Percentiles rank a stretch among this genome's conserved stretches.
Evolutionary conservation across 2,113 vertebrate genomes (phyloP).

Genomic region (Ceyx margarethae): DNA sequence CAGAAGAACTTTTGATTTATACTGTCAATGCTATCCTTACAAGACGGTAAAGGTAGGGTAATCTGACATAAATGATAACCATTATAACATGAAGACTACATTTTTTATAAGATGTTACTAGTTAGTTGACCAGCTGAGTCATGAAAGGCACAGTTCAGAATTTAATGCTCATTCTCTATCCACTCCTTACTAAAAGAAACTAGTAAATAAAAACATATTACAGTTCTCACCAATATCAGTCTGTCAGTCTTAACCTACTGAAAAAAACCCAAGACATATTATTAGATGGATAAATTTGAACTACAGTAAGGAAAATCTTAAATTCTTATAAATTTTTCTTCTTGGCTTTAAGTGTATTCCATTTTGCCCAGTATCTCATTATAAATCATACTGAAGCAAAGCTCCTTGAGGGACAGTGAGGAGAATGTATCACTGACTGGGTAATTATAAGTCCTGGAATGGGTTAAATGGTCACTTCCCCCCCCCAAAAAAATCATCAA

Average conservation of each 20-base stretch:
- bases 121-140: background rate
- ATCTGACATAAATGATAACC: background rate
- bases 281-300: background rate
- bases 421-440: background rate
- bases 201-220: background rate
- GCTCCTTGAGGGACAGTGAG: background rate
- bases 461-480: background rate
- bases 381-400: background rate
- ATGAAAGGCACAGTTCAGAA: background rate
- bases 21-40: background rate
- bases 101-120: background rate
- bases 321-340: background rate
- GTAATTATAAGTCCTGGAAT: background rate
- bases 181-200: background rate
- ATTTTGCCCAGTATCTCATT: background rate
- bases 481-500: background rate
- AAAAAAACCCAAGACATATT: accelerated
- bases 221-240: background rate
- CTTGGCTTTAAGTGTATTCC: background rate
- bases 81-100: background rate
- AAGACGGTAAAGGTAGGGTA: background rate
- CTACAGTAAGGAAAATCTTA: background rate
- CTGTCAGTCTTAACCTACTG: background rate
- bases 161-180: background rate
- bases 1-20: background rate